Conservation (phyloP, 37 sponge, comb jelly and placozoan species). For the Cladorhizidae sp. region DNA sequence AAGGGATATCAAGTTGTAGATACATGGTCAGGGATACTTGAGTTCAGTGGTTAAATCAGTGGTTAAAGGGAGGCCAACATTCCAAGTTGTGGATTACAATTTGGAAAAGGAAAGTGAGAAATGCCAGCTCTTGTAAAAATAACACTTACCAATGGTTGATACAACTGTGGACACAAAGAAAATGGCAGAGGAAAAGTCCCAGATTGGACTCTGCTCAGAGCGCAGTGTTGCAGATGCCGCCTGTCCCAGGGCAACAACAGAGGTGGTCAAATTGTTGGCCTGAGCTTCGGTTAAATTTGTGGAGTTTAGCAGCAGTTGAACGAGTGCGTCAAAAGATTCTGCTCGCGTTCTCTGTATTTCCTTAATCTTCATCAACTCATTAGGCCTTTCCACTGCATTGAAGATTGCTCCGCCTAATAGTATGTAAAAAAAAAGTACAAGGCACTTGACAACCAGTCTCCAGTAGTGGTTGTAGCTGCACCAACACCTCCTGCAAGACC, state of each 20-base stretch:
- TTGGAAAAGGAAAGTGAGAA: too few species aligned
- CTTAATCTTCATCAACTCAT: conserved; percentile 8
- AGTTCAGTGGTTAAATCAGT: too few species aligned
- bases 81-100: too few species aligned
- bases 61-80: too few species aligned
- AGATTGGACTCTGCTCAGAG: conserved; percentile 56
- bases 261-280: neutral
- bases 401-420: conserved; percentile 58
- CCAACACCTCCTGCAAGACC: conserved; percentile 22
- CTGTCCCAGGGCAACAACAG: neutral
- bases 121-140: conserved; percentile 41
- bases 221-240: conserved; percentile 40
- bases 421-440: conserved; percentile 51
- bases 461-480: conserved; percentile 42
- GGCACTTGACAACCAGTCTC: conserved; percentile 7
- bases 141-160: conserved; percentile 74
- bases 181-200: conserved; percentile 62
- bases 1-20: too few species aligned
- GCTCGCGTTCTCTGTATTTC: neutral
- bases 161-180: conserved; percentile 77
- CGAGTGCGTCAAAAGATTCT: neutral
- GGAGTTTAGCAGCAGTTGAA: neutral
- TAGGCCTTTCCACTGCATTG: conserved; percentile 37
- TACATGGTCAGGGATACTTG: too few species aligned
- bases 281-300: conserved; percentile 30